Evolutionary conservation across 1,140 invertebrate genomes (phyloP).

Genomic region (Oppia nitens): DNA sequence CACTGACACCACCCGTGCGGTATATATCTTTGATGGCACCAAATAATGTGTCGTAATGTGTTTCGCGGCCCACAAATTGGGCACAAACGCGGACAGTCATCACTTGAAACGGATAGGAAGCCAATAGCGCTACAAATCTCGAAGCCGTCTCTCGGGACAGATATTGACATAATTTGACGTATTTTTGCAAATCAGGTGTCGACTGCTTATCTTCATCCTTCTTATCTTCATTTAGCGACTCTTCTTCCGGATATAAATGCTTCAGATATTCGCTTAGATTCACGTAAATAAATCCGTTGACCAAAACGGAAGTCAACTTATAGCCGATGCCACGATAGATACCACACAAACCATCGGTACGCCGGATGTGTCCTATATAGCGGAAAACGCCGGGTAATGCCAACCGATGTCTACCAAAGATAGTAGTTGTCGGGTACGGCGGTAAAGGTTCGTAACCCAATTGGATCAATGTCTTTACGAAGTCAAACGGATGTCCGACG

Average conservation of each 20-base stretch:
- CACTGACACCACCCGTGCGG: slow-evolving; percentile 6
- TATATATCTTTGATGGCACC: slow-evolving; percentile 12
- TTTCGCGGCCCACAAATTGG: slow-evolving; percentile 16
- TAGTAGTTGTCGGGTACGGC: slow-evolving; percentile 47
- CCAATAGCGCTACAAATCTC: not conserved
- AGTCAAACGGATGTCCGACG: slow-evolving; percentile 27
- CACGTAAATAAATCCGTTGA: slow-evolving; percentile 11
- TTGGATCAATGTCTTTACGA: slow-evolving; percentile 28
- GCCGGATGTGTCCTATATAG: slow-evolving; percentile 41
- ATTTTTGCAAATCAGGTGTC: not conserved
- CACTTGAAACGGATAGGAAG: slow-evolving; percentile 15
- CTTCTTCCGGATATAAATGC: not conserved
- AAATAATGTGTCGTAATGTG: slow-evolving; percentile 8
- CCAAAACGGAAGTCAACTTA: not conserved
- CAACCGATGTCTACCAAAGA: slow-evolving; percentile 56
- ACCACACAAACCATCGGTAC: slow-evolving; percentile 11
- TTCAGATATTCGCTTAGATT: not conserved
- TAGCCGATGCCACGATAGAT: slow-evolving; percentile 14
- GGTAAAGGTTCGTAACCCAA: slow-evolving; percentile 55
- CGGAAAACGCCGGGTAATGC: slow-evolving; percentile 70
- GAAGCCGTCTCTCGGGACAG: not conserved
- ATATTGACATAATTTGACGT: not conserved
- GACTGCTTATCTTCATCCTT: no score
- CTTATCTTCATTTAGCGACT: not conserved
- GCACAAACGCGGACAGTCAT: slow-evolving; percentile 8